Evolutionary conservation across 2,888 invertebrate genomes (phyloP).

Genomic region (Oscheius sp.): DNA sequence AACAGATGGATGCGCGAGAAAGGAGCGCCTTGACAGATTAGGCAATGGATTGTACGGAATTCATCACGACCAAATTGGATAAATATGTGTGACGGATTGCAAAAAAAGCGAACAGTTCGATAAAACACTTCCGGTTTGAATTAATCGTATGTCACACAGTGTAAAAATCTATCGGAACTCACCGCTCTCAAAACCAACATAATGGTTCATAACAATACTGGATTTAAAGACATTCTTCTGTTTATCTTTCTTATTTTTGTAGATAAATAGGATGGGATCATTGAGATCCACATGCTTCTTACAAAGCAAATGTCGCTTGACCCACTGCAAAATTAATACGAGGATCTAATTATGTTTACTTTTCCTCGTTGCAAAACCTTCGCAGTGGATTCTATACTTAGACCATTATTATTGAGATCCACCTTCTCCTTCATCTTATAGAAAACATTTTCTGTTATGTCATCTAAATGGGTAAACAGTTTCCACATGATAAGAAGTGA

Average conservation of each 20-base stretch:
- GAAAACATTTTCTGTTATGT: neutral
- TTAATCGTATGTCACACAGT: neutral
- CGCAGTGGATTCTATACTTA: conserved; percentile 49
- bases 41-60: conserved; percentile 20
- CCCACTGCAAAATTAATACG: conserved; percentile 40
- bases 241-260: conserved; percentile 45
- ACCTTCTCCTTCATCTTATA: conserved; percentile 48
- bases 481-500: neutral
- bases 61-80: neutral
- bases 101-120: neutral
- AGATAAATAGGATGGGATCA: conserved; percentile 38
- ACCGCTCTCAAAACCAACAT: conserved; percentile 51
- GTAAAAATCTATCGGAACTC: neutral
- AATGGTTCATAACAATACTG: conserved; percentile 38
- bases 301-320: conserved; percentile 43
- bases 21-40: conserved; percentile 24
- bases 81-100: neutral
- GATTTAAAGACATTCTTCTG: conserved; percentile 41
- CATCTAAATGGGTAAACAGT: neutral
- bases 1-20: conserved; percentile 11
- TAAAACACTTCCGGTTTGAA: neutral
- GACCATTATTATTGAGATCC: conserved; percentile 50
- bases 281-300: conserved; percentile 42
- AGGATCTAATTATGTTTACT: conserved; percentile 28
- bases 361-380: conserved; percentile 37